These are phyloP conservation scores for Protonemura montana DNA, from an alignment of 2,888 invertebrate species.

Conservation along the genomic window DNA sequence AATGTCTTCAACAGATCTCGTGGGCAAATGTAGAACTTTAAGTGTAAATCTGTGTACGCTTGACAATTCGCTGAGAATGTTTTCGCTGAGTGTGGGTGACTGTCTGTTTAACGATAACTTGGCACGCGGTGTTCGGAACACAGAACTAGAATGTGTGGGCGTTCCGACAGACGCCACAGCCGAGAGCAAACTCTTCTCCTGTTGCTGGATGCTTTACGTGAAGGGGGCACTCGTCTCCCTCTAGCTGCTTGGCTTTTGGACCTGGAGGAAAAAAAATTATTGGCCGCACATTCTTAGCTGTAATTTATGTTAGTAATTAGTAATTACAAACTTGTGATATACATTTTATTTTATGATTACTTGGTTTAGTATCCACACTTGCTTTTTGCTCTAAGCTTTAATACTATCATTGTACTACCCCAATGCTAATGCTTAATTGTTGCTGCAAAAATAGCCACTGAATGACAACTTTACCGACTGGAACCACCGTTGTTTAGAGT, in stretches of 20 bases:
- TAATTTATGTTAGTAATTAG: no score
- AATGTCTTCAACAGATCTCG: background rate
- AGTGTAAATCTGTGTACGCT: background rate
- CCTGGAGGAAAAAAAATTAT: constrained; percentile 63
- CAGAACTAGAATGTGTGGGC: constrained; percentile 81
- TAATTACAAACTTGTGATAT: no score
- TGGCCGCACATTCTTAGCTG: background rate
- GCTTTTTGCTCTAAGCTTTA: no score
- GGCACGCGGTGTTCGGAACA: background rate
- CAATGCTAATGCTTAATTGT: no score
- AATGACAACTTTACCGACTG: no score
- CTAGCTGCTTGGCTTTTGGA: constrained; percentile 89
- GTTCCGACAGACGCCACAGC: constrained; percentile 97
- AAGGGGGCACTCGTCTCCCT: constrained; percentile 95
- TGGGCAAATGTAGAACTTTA: background rate
- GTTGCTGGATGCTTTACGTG: constrained; percentile 96
- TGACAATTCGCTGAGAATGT: background rate
- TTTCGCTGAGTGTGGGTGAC: background rate
- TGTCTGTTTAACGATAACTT: background rate
- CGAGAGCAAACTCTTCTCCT: constrained; percentile 97
- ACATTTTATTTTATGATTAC: no score
- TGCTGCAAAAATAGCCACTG: no score
- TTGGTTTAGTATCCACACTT: no score
- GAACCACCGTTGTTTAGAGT: no score
- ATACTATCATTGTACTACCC: no score